Percentiles rank a stretch among this genome's conserved stretches.
phyloP scores from a whole-genome alignment of 1,140 invertebrate species.

The Ceratina australensis region DNA sequence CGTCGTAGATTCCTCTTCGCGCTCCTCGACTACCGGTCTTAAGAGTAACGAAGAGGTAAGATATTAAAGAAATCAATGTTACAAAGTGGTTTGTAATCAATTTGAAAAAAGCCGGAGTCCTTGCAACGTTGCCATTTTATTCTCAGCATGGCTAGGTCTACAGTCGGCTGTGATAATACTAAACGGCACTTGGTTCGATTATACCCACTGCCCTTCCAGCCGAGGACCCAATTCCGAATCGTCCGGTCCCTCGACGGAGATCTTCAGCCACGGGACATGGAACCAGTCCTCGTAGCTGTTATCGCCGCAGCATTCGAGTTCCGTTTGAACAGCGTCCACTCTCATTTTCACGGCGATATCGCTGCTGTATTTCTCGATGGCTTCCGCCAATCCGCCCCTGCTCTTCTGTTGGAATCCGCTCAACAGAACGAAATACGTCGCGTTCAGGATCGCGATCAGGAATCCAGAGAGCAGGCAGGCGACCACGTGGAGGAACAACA shows the following conservation, averaged over 20 bases:
- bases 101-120: no score
- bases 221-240: slow-evolving; percentile 23
- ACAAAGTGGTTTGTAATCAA: no score
- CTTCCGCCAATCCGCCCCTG: slow-evolving; percentile 37
- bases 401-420: slow-evolving; percentile 35
- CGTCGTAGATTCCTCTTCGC: not conserved
- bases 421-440: slow-evolving; percentile 20
- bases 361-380: slow-evolving; percentile 42
- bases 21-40: slow-evolving; percentile 10
- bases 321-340: slow-evolving; percentile 47
- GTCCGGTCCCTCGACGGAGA: slow-evolving; percentile 10
- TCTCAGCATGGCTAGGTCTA: no score
- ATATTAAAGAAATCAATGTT: no score
- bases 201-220: slow-evolving; percentile 51
- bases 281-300: slow-evolving; percentile 57
- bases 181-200: slow-evolving; percentile 40
- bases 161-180: no score
- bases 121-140: no score
- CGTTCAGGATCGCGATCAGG: slow-evolving; percentile 37
- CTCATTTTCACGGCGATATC: slow-evolving; percentile 25
- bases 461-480: slow-evolving; percentile 50
- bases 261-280: slow-evolving; percentile 37
- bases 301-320: slow-evolving; percentile 55
- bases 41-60: not conserved
- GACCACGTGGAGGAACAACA: slow-evolving; percentile 45